Evolutionary conservation across 2,888 invertebrate genomes (phyloP).

Genomic region (Hirtodrosophila confusa): DNA sequence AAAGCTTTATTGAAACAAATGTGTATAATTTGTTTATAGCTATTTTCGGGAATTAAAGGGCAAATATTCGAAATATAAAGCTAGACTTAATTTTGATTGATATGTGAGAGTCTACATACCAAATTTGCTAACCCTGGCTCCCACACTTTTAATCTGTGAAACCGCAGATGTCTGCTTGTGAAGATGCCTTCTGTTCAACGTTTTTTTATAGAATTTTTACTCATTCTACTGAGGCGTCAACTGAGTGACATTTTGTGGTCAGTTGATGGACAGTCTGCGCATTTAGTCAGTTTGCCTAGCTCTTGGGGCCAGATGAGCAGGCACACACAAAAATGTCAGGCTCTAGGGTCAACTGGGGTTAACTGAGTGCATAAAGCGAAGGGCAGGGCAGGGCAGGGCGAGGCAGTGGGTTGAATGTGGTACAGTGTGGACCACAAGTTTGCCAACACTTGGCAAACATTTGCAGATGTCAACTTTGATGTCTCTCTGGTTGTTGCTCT

Average conservation of each 20-base stretch:
- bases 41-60: no score
- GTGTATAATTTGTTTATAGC: no score
- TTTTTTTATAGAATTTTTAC: constrained; percentile 25
- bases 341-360: constrained; percentile 41
- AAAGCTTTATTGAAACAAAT: no score
- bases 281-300: constrained; percentile 23
- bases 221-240: constrained; percentile 51
- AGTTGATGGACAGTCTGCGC: constrained; percentile 62
- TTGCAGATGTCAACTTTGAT: constrained; percentile 61
- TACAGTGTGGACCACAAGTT: constrained; percentile 57
- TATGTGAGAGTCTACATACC: no score
- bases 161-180: background rate
- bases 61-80: no score
- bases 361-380: constrained; percentile 10
- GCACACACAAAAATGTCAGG: constrained; percentile 37
- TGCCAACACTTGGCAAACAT: constrained; percentile 71
- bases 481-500: constrained; percentile 23
- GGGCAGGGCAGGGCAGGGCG: background rate
- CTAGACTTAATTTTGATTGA: no score
- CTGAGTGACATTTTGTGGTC: constrained; percentile 71
- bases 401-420: constrained; percentile 3
- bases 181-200: constrained; percentile 1
- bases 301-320: background rate
- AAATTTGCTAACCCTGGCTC: background rate
- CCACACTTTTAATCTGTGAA: background rate